Conservation (phyloP, 2,797 vertebrate species). For the Pseudochaenichthys georgianus region DNA sequence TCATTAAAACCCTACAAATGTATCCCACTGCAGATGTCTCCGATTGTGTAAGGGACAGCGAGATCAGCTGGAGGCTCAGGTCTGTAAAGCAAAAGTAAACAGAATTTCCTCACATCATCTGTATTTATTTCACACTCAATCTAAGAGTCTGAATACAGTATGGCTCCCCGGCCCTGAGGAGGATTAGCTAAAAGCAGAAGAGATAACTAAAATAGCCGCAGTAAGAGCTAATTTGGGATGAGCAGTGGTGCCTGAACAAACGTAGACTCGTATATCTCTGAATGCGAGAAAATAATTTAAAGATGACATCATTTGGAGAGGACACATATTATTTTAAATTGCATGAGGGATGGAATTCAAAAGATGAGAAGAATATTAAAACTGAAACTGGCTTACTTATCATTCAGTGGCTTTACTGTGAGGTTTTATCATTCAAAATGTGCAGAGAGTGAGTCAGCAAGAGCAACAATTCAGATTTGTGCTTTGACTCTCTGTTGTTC, state of each 20-base stretch:
- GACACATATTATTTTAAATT: slow-evolving; percentile 33
- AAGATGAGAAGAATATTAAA: slow-evolving; percentile 8
- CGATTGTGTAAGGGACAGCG: too few species aligned
- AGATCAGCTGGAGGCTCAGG: background rate
- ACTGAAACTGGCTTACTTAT: slow-evolving; percentile 7
- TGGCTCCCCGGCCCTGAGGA: slow-evolving; percentile 38
- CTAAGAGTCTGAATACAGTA: slow-evolving; percentile 10
- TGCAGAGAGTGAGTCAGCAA: background rate
- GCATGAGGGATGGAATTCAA: slow-evolving; percentile 7
- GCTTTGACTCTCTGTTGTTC: background rate
- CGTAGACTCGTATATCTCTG: slow-evolving; percentile 18
- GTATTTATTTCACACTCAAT: slow-evolving; percentile 36
- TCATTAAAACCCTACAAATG: too few species aligned
- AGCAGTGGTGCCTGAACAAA: slow-evolving; percentile 45
- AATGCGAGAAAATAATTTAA: slow-evolving; percentile 43
- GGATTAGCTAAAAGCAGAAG: slow-evolving; percentile 51
- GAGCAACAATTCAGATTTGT: slow-evolving; percentile 4
- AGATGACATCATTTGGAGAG: slow-evolving; percentile 42
- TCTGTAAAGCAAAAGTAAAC: slow-evolving; percentile 2
- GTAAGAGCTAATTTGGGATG: slow-evolving; percentile 57
- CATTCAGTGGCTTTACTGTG: background rate
- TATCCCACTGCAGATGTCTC: too few species aligned
- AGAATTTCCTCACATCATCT: slow-evolving; percentile 13
- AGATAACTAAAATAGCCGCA: slow-evolving; percentile 53
- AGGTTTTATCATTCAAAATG: background rate